Conservation (phyloP, 2,113 vertebrate genomes). For the Zonotrichia leucophrys region DNA sequence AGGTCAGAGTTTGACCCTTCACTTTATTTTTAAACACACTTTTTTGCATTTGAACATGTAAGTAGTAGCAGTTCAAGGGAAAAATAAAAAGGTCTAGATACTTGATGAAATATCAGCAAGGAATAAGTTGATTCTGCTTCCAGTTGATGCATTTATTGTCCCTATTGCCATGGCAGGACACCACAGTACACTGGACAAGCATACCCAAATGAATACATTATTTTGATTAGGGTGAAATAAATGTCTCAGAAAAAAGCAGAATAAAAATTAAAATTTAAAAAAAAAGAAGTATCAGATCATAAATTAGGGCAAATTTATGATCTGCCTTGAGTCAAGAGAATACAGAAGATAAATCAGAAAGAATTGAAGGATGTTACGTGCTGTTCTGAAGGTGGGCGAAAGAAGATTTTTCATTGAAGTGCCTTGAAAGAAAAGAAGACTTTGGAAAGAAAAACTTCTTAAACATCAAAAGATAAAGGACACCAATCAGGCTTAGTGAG, state of each 20-base stretch:
- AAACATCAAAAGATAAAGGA: slow-evolving; percentile 25
- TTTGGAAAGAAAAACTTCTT: neutral
- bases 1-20: slow-evolving; percentile 52
- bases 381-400: neutral
- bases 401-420: neutral
- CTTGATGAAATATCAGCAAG: neutral
- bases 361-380: neutral
- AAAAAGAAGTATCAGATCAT: neutral
- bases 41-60: slow-evolving; percentile 18
- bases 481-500: neutral
- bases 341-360: neutral
- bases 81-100: neutral
- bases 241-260: neutral
- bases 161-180: neutral
- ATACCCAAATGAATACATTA: neutral
- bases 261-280: neutral
- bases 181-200: neutral
- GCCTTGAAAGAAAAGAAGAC: neutral
- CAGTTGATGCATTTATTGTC: neutral
- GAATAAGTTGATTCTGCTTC: neutral
- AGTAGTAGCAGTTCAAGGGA: neutral
- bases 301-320: slow-evolving; percentile 8
- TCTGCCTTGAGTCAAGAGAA: neutral
- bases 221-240: neutral
- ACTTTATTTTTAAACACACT: slow-evolving; percentile 49